These are phyloP conservation scores for Gallinago media DNA, from an alignment of 2,113 vertebrate species.

Conservation along the genomic window DNA sequence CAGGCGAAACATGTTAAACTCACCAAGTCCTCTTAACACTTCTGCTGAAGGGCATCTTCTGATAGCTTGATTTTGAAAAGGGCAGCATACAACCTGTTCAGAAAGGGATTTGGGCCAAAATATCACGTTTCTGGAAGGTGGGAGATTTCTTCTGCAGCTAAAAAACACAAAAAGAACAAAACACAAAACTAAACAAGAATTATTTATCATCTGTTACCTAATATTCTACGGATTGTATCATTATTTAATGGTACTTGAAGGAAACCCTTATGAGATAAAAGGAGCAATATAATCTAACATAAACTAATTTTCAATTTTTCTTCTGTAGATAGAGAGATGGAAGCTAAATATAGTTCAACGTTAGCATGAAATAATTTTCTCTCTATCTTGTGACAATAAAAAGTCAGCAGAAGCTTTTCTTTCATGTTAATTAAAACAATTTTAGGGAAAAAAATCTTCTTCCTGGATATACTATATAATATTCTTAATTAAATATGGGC, in stretches of 20 bases:
- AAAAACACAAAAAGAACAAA: neutral
- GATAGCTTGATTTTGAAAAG: slow-evolving; percentile 79
- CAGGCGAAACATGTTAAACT: slow-evolving; percentile 78
- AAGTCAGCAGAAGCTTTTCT: slow-evolving; percentile 43
- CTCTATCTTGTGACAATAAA: slow-evolving; percentile 31
- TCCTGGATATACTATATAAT: neutral
- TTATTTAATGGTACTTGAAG: slow-evolving; percentile 36
- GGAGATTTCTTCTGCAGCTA: neutral
- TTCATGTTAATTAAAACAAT: slow-evolving; percentile 57
- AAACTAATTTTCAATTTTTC: slow-evolving; percentile 52
- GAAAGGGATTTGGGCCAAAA: slow-evolving; percentile 75
- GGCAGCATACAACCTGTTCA: slow-evolving; percentile 79
- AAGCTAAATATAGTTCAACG: slow-evolving; percentile 5
- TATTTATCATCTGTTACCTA: neutral
- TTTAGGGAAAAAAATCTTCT: neutral
- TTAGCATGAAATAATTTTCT: slow-evolving; percentile 31
- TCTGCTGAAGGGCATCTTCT: slow-evolving; percentile 79
- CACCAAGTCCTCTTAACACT: slow-evolving; percentile 81
- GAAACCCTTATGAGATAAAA: slow-evolving; percentile 37
- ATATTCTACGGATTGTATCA: neutral
- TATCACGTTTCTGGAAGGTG: slow-evolving; percentile 78
- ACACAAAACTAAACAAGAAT: neutral
- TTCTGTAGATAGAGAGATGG: slow-evolving; percentile 4
- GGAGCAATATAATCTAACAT: neutral
- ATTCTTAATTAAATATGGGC: slow-evolving; percentile 47